Conservation (phyloP, 2,113 vertebrate species). For the Misgurnus mizolepis region DNA sequence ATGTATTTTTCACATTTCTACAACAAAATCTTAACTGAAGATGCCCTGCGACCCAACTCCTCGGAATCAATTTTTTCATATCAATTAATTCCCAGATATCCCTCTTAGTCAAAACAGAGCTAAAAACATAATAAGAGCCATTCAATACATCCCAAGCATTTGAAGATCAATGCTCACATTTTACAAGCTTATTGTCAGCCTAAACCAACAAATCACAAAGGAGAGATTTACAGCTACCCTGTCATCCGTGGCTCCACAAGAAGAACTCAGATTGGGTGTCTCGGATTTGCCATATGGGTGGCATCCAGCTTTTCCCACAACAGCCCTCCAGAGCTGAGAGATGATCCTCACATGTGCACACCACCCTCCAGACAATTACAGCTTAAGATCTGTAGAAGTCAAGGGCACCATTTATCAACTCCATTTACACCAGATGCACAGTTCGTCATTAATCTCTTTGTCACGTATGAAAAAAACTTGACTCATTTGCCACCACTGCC, state of each 20-base stretch:
- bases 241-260: not conserved
- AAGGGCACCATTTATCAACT: constrained; percentile 18
- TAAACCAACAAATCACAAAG: constrained; percentile 15
- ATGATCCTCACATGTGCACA: not conserved
- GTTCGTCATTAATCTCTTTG: constrained; percentile 1
- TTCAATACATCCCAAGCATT: not conserved
- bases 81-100: too few relatives aligned
- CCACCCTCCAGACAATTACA: constrained; percentile 16
- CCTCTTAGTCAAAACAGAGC: not conserved
- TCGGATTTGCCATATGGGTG: constrained; percentile 23
- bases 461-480: not conserved
- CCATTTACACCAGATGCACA: not conserved
- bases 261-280: not conserved
- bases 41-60: too few relatives aligned
- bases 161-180: not conserved
- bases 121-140: not conserved
- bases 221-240: not conserved
- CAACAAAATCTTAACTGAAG: too few relatives aligned
- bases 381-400: not conserved
- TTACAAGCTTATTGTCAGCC: not conserved
- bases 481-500: not conserved
- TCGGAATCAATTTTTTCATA: too few relatives aligned
- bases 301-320: constrained; percentile 3
- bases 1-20: too few relatives aligned
- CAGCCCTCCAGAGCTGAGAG: not conserved